Percentiles rank a stretch among this genome's conserved stretches.
phyloP scores from a whole-genome alignment of 1,140 invertebrate species.

The Steinernema khuongi region DNA sequence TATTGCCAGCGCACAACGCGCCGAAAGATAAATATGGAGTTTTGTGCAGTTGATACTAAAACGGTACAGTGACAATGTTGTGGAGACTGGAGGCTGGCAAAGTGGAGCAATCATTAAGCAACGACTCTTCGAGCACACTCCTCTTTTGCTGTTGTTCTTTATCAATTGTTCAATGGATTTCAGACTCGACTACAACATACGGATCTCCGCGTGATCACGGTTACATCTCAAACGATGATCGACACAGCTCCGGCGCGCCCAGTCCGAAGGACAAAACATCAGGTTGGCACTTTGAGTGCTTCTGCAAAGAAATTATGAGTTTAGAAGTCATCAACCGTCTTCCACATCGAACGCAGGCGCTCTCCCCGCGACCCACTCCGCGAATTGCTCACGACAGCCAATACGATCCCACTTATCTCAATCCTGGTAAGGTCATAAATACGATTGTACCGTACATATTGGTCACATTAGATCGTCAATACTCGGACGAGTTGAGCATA shows the following conservation, averaged over 20 bases:
- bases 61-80: too few relatives aligned
- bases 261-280: neutral
- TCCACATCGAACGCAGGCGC: constrained; percentile 27
- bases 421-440: neutral
- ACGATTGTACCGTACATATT: neutral
- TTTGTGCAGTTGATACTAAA: too few relatives aligned
- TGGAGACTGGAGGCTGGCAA: too few relatives aligned
- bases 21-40: too few relatives aligned
- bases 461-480: neutral
- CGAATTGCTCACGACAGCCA: constrained; percentile 11
- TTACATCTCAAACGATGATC: constrained; percentile 30
- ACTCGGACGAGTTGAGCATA: constrained; percentile 4
- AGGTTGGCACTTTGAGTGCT: neutral
- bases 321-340: constrained; percentile 7
- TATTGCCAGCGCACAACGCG: too few relatives aligned
- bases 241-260: neutral
- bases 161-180: too few relatives aligned
- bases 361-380: constrained; percentile 13
- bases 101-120: too few relatives aligned
- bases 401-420: constrained; percentile 19
- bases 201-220: constrained; percentile 25
- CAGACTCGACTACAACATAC: constrained; percentile 39
- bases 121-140: too few relatives aligned
- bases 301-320: neutral
- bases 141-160: too few relatives aligned